These are phyloP conservation scores for Drosophila falleni DNA, from an alignment of 2,888 invertebrate species.

Conservation along the genomic window DNA sequence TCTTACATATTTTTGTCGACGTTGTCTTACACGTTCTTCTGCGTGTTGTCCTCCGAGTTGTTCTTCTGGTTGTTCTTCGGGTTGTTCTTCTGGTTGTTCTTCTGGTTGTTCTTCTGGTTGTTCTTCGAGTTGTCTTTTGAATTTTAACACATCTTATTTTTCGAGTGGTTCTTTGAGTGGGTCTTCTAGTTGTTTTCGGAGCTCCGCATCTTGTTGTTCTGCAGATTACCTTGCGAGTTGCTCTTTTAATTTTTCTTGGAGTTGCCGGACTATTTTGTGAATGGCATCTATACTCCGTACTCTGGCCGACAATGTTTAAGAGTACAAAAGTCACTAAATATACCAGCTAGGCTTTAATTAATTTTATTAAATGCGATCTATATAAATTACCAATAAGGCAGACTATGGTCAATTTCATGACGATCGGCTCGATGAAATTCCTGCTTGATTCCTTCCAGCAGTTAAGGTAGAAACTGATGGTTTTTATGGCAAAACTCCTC, in stretches of 20 bases:
- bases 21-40: not conserved
- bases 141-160: not conserved
- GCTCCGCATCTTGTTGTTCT: not conserved
- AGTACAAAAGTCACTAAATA: conserved; percentile 17
- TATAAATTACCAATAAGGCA: conserved; percentile 15
- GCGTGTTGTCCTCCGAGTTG: not conserved
- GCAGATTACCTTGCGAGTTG: not conserved
- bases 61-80: not conserved
- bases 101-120: not conserved
- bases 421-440: not conserved
- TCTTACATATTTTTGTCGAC: not conserved
- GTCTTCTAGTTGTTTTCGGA: not conserved
- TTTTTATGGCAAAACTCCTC: too few relatives aligned
- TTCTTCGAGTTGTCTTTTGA: not conserved
- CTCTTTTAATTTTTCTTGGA: not conserved
- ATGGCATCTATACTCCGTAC: not conserved
- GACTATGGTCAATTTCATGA: conserved; percentile 26
- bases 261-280: not conserved
- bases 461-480: conserved; percentile 14
- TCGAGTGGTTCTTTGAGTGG: not conserved
- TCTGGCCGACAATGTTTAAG: not conserved
- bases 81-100: not conserved
- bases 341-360: not conserved
- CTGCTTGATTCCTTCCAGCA: not conserved
- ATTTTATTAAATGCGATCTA: too few relatives aligned